Evolutionary conservation across 30 jellyfish, hydroid and myxozoan genomes (phyloP).

Genomic region (Morbakka virulenta): DNA sequence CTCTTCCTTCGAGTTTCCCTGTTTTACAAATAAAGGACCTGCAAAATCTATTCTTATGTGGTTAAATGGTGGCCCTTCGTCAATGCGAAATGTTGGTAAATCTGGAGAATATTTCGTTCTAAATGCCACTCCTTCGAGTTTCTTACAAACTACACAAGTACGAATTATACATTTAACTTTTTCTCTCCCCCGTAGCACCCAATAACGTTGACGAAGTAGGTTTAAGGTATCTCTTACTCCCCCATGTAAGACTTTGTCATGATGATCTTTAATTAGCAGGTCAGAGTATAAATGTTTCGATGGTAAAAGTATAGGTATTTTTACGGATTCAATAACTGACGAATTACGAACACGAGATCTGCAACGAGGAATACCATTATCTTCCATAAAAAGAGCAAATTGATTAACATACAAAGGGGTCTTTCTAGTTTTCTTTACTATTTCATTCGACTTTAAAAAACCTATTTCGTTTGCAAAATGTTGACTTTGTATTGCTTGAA

Average conservation of each 20-base stretch:
- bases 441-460: not conserved
- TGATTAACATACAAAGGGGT: slow-evolving; percentile 1
- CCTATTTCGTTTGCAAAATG: no score
- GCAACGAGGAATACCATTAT: not conserved
- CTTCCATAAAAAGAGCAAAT: not conserved
- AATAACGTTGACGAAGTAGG: not conserved
- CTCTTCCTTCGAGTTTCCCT: not conserved
- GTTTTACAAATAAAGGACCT: slow-evolving; percentile 1
- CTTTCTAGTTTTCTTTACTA: not conserved
- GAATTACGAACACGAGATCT: slow-evolving; percentile 6
- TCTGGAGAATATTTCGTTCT: not conserved
- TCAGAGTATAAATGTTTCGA: not conserved
- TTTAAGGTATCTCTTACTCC: slow-evolving; percentile 14
- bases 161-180: slow-evolving; percentile 7
- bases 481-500: no score
- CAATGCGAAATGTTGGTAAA: slow-evolving; percentile 30
- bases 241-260: slow-evolving; percentile 1
- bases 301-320: not conserved
- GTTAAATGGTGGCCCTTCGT: slow-evolving; percentile 29
- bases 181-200: slow-evolving; percentile 45
- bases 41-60: slow-evolving; percentile 28
- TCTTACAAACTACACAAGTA: slow-evolving; percentile 35
- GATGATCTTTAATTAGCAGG: not conserved
- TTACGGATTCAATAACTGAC: not conserved
- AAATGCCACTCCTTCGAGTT: slow-evolving; percentile 41